Base-by-base conservation (phyloP, 2,797 vertebrate genomes). In the Hephaestus fuliginosus region DNA sequence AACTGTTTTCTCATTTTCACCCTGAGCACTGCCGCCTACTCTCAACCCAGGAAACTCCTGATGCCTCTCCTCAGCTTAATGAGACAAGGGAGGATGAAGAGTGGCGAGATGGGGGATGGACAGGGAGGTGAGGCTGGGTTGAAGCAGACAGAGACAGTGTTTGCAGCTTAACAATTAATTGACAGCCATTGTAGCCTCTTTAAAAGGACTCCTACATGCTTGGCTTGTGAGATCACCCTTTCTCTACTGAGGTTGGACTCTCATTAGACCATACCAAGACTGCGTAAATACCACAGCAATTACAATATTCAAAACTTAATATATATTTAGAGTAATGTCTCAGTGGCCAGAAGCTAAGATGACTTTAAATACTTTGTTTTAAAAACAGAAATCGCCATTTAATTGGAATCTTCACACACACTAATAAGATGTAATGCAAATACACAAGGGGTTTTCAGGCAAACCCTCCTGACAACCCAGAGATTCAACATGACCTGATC, bases 81-180 rank as follows among this genome's bases (percentile, higher is more conserved):
- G 85, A 88, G 83, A 71, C 48, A 62, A 66, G 62, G 39, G 58
- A 76, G 44, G 70, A 81, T 67, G 60, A 77, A 77, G 36, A 74
- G 61, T 39, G 5, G 25, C 41, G n/a, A n/a, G 55, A 71, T 7
- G 44, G 79, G 57, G 56, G 20, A 46, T 22, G 51, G 78, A 55
- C 55, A 0, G 51, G 78, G 77, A 71, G 79, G 74, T 58, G 79
- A 86, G 55, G 20, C n/a, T 13, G 22, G 77, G 81, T 84, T 36
- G 12, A 41, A 56, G 53, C 60, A 74, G 5, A 70, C 5, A 11
- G 73, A 85, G 70, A 64, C 74, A 33, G 8, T 36, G 41, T 82
- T 55, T 86, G 81, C 63, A 60, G 60, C 66, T 77, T 75, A 49
- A 86, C 72, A 91, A 86, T 89, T 85, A 88, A 80, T 57, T 67